Evolutionary conservation across 2,888 invertebrate species (phyloP).

Genomic region (Scaptomyza flava): DNA sequence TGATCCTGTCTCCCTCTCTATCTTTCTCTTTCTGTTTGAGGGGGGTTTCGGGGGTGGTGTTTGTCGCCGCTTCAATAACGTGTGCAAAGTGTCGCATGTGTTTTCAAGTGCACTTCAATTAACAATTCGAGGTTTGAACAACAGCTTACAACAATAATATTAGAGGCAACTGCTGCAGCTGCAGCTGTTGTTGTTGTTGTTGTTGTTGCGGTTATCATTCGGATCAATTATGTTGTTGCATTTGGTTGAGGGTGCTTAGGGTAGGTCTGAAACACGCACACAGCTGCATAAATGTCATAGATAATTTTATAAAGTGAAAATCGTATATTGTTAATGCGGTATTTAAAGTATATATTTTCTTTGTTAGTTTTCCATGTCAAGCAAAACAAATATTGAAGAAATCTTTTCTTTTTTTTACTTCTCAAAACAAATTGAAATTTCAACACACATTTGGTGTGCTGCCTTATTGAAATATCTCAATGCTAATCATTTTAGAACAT

Average conservation of each 20-base stretch:
- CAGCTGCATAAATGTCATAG: not conserved
- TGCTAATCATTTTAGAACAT: slow-evolving; percentile 24
- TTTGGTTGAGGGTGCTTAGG: slow-evolving; percentile 32
- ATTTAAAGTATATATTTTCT: not conserved
- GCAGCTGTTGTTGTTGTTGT: slow-evolving; percentile 10
- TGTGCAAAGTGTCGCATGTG: slow-evolving; percentile 73
- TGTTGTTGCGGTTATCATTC: slow-evolving; percentile 59
- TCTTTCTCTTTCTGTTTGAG: too few species aligned
- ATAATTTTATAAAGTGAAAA: too few species aligned
- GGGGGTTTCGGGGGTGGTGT: slow-evolving; percentile 6
- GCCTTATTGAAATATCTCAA: slow-evolving; percentile 2
- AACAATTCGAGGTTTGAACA: slow-evolving; percentile 34
- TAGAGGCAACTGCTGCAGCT: slow-evolving; percentile 36
- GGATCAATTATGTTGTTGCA: slow-evolving; percentile 59
- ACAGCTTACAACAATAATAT: slow-evolving; percentile 12
- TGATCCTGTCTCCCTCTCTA: not conserved
- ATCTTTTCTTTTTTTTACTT: too few species aligned
- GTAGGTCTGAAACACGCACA: slow-evolving; percentile 37
- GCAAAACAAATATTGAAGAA: too few species aligned
- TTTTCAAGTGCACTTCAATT: slow-evolving; percentile 81
- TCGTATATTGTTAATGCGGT: too few species aligned
- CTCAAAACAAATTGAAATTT: not conserved
- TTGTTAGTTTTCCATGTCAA: too few species aligned
- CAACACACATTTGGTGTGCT: too few species aligned
- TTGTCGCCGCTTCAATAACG: slow-evolving; percentile 28